Percentiles rank a stretch among this genome's conserved stretches.
These are phyloP conservation scores for Erpobdella octoculata DNA, from an alignment of 2,888 invertebrate species.

Conservation along the genomic window DNA sequence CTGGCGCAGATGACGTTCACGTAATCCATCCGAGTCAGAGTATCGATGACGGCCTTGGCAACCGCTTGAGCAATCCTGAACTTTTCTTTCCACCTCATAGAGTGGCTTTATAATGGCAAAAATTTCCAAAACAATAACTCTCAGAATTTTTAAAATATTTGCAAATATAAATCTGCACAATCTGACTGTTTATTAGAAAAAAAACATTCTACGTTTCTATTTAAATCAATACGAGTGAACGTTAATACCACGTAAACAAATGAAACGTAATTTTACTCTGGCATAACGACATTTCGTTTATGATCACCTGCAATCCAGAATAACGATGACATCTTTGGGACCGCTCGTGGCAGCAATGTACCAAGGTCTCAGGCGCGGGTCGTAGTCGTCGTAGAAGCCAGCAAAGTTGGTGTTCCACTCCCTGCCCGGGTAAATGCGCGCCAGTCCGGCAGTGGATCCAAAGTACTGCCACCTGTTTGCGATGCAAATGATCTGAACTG, in stretches of 20 bases:
- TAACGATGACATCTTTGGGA: conserved; percentile 52
- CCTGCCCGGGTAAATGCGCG: conserved; percentile 50
- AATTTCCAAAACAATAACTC: too few relatives aligned
- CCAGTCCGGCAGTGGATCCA: conserved; percentile 51
- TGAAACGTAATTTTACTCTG: too few relatives aligned
- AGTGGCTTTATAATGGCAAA: too few relatives aligned
- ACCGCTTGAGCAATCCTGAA: conserved; percentile 52
- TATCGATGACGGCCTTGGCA: conserved; percentile 52
- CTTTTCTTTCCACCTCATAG: conserved; percentile 50
- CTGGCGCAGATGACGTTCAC: conserved; percentile 53
- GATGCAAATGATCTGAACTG: background rate
- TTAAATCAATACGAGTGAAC: too few relatives aligned
- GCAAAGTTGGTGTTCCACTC: conserved; percentile 54
- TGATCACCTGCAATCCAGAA: conserved; percentile 51
- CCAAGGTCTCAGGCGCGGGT: conserved; percentile 51
- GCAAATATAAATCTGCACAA: too few relatives aligned
- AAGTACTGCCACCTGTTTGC: conserved; percentile 52
- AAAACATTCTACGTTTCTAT: too few relatives aligned
- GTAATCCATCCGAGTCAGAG: conserved; percentile 52
- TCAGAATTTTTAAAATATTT: too few relatives aligned
- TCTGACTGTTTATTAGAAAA: too few relatives aligned
- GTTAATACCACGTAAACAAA: too few relatives aligned
- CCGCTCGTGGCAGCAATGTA: conserved; percentile 53
- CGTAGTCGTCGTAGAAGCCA: conserved; percentile 53
- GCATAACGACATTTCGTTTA: too few relatives aligned